Evolutionary conservation across 2,888 invertebrate genomes (phyloP).

Genomic region (Miltochrista miniata): DNA sequence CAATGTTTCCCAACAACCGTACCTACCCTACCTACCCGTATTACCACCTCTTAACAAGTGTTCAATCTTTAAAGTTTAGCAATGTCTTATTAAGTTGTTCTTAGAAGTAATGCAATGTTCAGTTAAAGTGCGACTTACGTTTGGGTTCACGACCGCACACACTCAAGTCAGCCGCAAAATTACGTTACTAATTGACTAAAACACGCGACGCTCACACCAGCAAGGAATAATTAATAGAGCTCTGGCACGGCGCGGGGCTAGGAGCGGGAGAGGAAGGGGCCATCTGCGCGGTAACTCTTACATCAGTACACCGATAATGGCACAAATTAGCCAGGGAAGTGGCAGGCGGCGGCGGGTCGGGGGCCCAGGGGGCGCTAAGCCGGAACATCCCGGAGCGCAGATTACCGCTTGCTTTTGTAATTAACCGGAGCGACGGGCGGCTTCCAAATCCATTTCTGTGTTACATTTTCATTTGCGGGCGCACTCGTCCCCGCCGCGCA

Average conservation of each 20-base stretch:
- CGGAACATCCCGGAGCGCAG: constrained; percentile 84
- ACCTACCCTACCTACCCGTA: no score
- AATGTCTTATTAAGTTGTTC: no score
- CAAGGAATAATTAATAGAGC: constrained; percentile 83
- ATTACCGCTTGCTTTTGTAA: constrained; percentile 84
- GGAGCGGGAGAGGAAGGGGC: constrained; percentile 52
- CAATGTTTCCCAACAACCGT: no score
- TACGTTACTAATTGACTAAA: constrained; percentile 84
- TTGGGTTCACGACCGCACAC: constrained; percentile 70
- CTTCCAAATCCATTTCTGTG: constrained; percentile 84
- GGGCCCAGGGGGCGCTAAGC: constrained; percentile 75
- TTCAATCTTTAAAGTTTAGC: no score
- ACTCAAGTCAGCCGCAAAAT: constrained; percentile 83
- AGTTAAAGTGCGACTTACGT: constrained; percentile 57
- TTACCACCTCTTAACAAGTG: no score
- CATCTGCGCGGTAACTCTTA: constrained; percentile 83
- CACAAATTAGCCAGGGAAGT: constrained; percentile 83
- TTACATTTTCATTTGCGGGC: constrained; percentile 83
- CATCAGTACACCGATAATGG: constrained; percentile 84
- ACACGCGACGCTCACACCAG: constrained; percentile 84
- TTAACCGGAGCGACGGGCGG: constrained; percentile 84
- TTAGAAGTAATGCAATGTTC: constrained; percentile 29
- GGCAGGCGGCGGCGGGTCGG: constrained; percentile 65
- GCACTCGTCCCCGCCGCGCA: constrained; percentile 63
- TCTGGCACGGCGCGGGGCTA: constrained; percentile 62